Evolutionary conservation across 2,797 vertebrate genomes (phyloP).

Genomic region (Lepus townsendii): DNA sequence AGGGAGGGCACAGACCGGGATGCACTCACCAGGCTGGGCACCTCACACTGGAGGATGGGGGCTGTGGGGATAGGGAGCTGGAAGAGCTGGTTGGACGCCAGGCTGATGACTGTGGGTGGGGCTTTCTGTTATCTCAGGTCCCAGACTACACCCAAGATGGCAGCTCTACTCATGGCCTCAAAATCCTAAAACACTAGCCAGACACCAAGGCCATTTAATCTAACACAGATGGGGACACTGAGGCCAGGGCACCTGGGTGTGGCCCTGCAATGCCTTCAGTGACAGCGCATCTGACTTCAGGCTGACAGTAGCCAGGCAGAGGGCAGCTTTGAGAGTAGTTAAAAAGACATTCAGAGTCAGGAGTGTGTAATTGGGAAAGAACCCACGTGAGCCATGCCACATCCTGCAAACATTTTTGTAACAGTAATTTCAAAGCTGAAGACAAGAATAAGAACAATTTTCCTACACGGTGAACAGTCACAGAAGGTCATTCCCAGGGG

Average conservation of each 20-base stretch:
- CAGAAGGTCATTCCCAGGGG: background rate
- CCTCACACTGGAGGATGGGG: rapidly evolving
- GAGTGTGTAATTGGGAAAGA: background rate
- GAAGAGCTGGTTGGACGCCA: background rate
- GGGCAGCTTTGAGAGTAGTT: background rate
- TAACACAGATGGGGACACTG: background rate
- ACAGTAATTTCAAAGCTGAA: constrained; percentile 58
- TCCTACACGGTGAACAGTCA: background rate
- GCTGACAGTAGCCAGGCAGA: background rate
- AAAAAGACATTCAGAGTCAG: constrained; percentile 26
- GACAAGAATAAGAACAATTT: constrained; percentile 34
- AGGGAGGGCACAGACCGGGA: rapidly evolving
- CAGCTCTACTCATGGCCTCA: background rate
- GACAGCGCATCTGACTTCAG: background rate
- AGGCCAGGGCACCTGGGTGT: background rate
- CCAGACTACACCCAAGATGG: background rate
- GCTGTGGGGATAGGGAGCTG: background rate
- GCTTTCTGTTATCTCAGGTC: background rate
- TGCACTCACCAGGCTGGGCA: background rate
- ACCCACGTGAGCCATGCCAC: background rate
- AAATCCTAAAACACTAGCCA: background rate
- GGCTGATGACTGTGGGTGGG: rapidly evolving
- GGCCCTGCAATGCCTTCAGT: background rate
- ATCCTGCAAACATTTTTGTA: background rate
- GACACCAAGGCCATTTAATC: background rate